Base-by-base conservation (phyloP, 2,888 invertebrate genomes). In the Leptogaster cylindrica region DNA sequence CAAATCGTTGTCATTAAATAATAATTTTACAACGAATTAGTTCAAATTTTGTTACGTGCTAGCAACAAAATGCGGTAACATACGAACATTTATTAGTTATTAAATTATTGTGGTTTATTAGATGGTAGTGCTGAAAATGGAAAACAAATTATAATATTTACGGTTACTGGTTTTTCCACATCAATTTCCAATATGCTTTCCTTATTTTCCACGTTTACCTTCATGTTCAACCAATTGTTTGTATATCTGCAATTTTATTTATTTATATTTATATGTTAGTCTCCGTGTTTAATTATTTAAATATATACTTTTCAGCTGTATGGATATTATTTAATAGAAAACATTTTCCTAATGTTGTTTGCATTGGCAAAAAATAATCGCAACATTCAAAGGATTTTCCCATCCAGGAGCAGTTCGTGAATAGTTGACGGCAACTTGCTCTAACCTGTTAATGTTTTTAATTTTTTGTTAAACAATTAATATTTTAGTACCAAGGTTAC, bases 271-370 rank as follows among this genome's bases (percentile, higher is more conserved):
- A 28, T n/a, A 25, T 27, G 10, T n/a, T n/a, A 28, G 28, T 51
- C 8, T 7, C 2, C 28, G 1, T n/a, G 28, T 12, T 5, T 12
- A 6, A 3, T n/a, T 2, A 44, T 18, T 33, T 31, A 16, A 6
- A 8, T 3, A 31, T n/a, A 71, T 71, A 77, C 78, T 78, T 82
- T 75, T 83, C 82, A 74, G 77, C 81, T n/a, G 84, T 82, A 72
- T 87, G 87, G 66, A 84, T 76, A 6, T 87, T 87, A 73, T 88
- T 88, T 2, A 88, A 77, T 18, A 86, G 81, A 69, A 83, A 86
- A 72, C 89, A 89, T 6, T 76, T 77, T 1, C 89, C 89, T 18
- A 84, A 76, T 39, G 87, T 86, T 0, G 88, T 87, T 31, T 84
- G 79, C 31, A 88, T 77, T 0, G 84, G 83, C 46, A 82, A 76